These are phyloP conservation scores for Drosophila busckii DNA, from an alignment of 1,140 invertebrate genomes.

Conservation along the genomic window DNA sequence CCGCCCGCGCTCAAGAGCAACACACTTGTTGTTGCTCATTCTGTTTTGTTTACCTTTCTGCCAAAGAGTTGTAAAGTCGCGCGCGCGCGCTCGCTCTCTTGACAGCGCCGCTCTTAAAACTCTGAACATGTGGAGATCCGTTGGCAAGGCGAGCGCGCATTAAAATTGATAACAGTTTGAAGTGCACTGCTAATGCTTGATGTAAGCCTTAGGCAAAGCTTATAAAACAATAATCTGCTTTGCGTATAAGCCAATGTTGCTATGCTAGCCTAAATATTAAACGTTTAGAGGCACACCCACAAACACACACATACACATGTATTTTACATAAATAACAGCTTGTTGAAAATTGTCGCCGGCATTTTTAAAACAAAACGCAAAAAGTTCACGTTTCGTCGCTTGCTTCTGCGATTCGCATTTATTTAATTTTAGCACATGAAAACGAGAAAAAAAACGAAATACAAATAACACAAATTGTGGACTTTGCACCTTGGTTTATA, in stretches of 20 bases:
- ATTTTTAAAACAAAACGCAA: conserved; percentile 31
- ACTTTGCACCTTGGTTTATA: conserved; percentile 58
- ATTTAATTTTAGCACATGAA: conserved; percentile 70
- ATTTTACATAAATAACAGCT: conserved; percentile 9
- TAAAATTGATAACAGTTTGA: no score
- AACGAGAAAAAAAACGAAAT: conserved; percentile 50
- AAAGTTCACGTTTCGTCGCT: conserved; percentile 57
- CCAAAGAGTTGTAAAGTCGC: conserved; percentile 22
- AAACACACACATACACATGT: neutral
- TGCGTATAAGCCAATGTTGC: no score
- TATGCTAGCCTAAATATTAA: no score
- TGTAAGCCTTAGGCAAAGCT: conserved; percentile 14
- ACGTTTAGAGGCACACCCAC: neutral
- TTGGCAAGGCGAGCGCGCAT: no score
- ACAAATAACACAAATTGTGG: conserved; percentile 50
- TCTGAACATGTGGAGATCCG: conserved; percentile 26
- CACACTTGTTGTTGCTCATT: conserved; percentile 30
- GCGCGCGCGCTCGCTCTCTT: conserved; percentile 2
- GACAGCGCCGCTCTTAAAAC: conserved; percentile 26
- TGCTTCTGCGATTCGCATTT: conserved; percentile 42
- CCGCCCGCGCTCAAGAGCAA: no score
- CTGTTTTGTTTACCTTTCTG: conserved; percentile 55
- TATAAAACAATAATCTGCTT: conserved; percentile 11
- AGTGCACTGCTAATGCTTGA: no score
- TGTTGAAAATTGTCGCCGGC: conserved; percentile 20